Evolutionary conservation across 2,888 invertebrate species (phyloP).

Genomic region (Dermolepida albohirtum): DNA sequence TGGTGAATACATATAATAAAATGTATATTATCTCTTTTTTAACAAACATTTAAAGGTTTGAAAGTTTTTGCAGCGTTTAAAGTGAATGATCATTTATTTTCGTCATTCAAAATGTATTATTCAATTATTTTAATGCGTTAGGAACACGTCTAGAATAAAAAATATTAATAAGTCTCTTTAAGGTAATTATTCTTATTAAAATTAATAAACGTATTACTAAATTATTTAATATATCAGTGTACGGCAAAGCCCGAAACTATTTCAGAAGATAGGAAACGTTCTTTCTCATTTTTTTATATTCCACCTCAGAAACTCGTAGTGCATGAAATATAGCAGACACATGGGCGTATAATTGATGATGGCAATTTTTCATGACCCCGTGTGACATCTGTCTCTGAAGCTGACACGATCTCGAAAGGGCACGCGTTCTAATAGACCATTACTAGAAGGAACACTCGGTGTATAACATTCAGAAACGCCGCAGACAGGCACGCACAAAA

Average conservation of each 20-base stretch:
- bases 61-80: too few species aligned
- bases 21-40: too few species aligned
- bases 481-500: neutral
- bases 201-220: neutral
- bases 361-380: conserved; percentile 62
- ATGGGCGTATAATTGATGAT: conserved; percentile 60
- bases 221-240: neutral
- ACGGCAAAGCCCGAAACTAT: conserved; percentile 17
- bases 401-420: conserved; percentile 48
- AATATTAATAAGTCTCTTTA: too few species aligned
- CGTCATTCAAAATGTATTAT: too few species aligned
- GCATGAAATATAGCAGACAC: conserved; percentile 41
- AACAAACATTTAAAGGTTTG: too few species aligned
- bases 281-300: conserved; percentile 9
- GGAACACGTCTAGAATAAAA: too few species aligned
- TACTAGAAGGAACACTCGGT: conserved; percentile 51
- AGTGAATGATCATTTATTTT: too few species aligned
- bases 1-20: too few species aligned
- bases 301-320: conserved; percentile 12
- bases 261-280: conserved; percentile 14
- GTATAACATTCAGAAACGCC: neutral
- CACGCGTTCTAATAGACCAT: conserved; percentile 59
- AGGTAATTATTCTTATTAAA: too few species aligned
- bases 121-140: too few species aligned
- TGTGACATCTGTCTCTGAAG: conserved; percentile 56